Conservation (phyloP, 2,888 invertebrate species). For the Parnassius mnemosyne region DNA sequence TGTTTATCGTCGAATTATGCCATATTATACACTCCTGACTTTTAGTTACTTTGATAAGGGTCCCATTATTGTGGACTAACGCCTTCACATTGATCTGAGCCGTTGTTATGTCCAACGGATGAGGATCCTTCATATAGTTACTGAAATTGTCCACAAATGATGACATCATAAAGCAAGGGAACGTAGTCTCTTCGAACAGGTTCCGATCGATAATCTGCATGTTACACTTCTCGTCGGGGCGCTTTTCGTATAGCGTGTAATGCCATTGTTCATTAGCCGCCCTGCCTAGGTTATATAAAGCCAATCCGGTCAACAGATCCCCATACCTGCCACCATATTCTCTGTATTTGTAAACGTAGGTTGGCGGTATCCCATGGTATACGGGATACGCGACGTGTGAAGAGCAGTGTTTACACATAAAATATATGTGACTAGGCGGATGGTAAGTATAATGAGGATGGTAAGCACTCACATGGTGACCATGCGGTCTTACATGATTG, state of each 20-base stretch:
- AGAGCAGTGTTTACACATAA: conserved; percentile 58
- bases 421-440: conserved; percentile 60
- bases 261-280: conserved; percentile 47
- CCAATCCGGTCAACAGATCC: conserved; percentile 61
- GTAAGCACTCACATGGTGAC: conserved; percentile 53
- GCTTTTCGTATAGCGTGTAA: conserved; percentile 48
- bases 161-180: conserved; percentile 70
- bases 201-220: conserved; percentile 58
- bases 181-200: conserved; percentile 57
- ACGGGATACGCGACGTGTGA: conserved; percentile 59
- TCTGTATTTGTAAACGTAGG: conserved; percentile 64
- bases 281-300: conserved; percentile 68
- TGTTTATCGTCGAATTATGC: conserved; percentile 58
- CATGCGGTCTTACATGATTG: conserved; percentile 27
- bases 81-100: conserved; percentile 53
- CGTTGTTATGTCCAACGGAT: conserved; percentile 56
- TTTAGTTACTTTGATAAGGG: conserved; percentile 48
- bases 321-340: conserved; percentile 60
- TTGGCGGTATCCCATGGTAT: conserved; percentile 61
- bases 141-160: conserved; percentile 55
- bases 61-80: conserved; percentile 45
- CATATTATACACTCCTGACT: conserved; percentile 64
- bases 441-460: conserved; percentile 66
- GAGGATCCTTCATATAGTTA: conserved; percentile 38
- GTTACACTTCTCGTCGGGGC: conserved; percentile 57